Evolutionary conservation across 92 coral and sea anemone species (phyloP).

Genomic region (Epizoanthus rinbou): DNA sequence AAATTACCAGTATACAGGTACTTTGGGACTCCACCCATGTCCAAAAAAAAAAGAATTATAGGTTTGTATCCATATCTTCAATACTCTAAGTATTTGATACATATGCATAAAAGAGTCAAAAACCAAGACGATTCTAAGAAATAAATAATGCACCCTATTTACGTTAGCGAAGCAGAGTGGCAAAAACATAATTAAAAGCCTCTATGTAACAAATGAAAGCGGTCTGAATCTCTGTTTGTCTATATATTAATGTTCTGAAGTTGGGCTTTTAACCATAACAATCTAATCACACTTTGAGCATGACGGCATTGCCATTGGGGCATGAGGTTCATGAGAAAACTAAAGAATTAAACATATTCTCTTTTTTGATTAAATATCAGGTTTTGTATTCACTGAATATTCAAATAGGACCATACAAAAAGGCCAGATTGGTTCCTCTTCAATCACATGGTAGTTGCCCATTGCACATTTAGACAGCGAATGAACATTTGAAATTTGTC

Average conservation of each 20-base stretch:
- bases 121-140: too few species aligned
- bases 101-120: background rate
- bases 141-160: conserved; percentile 6
- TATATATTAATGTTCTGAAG: conserved; percentile 37
- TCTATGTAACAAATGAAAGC: conserved; percentile 14
- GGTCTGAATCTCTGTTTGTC: conserved; percentile 11
- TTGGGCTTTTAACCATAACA: conserved; percentile 43
- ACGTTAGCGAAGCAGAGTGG: conserved; percentile 2
- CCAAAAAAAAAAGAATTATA: background rate
- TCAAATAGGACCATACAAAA: conserved; percentile 33
- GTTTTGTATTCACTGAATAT: conserved; percentile 35
- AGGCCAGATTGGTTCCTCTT: conserved; percentile 29
- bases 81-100: background rate
- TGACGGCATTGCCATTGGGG: conserved; percentile 33
- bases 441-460: conserved; percentile 42
- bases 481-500: conserved; percentile 63
- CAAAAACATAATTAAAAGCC: conserved; percentile 1
- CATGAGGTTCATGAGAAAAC: conserved; percentile 36
- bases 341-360: conserved; percentile 24
- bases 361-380: conserved; percentile 31
- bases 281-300: conserved; percentile 42
- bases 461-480: conserved; percentile 56
- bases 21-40: background rate
- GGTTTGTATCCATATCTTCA: background rate
- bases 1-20: background rate